Evolutionary conservation across 2,113 vertebrate species (phyloP), one percentile per base, ranked within the genome.

Genomic region (Pterocles burchelli): DNA sequence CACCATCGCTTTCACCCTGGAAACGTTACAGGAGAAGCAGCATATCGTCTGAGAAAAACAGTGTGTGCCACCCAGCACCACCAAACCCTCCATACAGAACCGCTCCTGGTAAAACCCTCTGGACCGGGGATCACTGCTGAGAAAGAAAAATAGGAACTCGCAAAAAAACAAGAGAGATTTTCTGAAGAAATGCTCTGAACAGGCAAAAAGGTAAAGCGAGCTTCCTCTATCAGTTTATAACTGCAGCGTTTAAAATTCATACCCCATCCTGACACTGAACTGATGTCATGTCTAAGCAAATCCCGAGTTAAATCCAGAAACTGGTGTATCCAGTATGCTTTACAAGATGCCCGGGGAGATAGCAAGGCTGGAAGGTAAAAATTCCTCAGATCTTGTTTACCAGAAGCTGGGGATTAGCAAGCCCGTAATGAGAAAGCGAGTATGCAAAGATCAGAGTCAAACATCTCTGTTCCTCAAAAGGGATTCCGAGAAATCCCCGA

Each of bases 291-390:
- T 61, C 73, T 71, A 85, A 87, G 78, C 66, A 88, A 91, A 85
- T 91, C 70, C 78, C 58, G 61, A 55, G 54, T 68, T 48, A 59
- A 88, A 93, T 45, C 74, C 70, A 72, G 62, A 70, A 88, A 90
- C 16, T 45, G 71, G 67, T 79, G 54, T 58, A 94, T 67, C 66
- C 70, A 78, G 74, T 75, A 38, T 4, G 43, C 20, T 85, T 88
- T 34, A 83, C 54, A 80, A 83, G 88, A 74, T 63, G 21, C 16
- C 11, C 20, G 10, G 48, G 73, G 38, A 88, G 67, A 90, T 17
- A 86, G 75, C 16, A 21, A 67, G 57, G 72, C 90, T 88, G 20
- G 72, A 85, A 90, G 59, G 76, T 73, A 83, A 88, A 95, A 88
- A 62, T 74, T 92, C 79, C 55, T 70, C 51, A 10, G 51, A 55